Percentiles rank a stretch among this genome's conserved stretches.
Evolutionary conservation across 2,113 vertebrate genomes (phyloP).

Genomic region (Mus spicilegus): DNA sequence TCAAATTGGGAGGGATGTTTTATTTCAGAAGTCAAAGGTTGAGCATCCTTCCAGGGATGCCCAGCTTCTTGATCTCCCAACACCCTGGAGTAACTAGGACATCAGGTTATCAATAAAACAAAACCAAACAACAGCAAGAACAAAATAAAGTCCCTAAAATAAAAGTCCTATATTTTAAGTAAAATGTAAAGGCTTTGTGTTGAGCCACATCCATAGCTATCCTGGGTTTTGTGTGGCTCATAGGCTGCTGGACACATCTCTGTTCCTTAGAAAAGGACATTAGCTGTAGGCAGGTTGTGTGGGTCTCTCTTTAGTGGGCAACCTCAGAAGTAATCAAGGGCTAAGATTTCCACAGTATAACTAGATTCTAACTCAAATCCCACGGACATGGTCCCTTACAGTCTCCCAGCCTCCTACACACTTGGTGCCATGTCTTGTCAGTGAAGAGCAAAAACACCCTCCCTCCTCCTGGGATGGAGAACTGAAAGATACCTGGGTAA

Average conservation of each 20-base stretch:
- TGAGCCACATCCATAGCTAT: background rate
- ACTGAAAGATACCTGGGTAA: background rate
- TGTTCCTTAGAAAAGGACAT: background rate
- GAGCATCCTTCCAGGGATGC: background rate
- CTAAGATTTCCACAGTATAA: background rate
- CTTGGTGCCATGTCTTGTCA: background rate
- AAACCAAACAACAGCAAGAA: background rate
- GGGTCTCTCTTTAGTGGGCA: background rate
- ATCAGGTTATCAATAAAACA: background rate
- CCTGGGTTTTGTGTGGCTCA: background rate
- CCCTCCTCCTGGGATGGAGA: background rate
- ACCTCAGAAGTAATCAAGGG: background rate
- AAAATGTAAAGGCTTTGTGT: background rate
- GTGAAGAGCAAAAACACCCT: background rate
- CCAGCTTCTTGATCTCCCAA: too few relatives aligned
- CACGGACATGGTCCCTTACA: accelerated
- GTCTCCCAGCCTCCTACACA: background rate
- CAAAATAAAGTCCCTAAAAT: background rate
- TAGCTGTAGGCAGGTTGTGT: background rate
- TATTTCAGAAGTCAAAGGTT: background rate
- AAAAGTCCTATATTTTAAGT: background rate
- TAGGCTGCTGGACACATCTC: too few relatives aligned
- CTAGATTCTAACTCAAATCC: background rate
- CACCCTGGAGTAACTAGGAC: background rate
- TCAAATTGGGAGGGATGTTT: background rate